Evolutionary conservation across 2,797 vertebrate species (phyloP).

Genomic region (Tokudaia muenninki): DNA sequence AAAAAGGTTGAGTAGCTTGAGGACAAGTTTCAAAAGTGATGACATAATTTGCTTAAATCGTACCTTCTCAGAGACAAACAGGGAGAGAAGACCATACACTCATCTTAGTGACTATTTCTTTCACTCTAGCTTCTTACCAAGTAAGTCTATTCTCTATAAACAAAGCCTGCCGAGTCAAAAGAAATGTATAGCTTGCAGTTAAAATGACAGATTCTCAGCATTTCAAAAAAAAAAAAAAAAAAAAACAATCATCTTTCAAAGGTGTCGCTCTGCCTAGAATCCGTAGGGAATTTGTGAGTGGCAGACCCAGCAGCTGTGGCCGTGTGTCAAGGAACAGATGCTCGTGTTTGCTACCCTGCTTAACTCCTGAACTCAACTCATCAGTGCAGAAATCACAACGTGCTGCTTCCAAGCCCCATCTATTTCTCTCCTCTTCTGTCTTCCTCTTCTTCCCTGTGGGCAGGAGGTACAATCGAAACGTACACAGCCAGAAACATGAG

Average conservation of each 20-base stretch:
- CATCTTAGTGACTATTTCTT: not conserved
- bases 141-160: not conserved
- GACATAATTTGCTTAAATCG: constrained; percentile 45
- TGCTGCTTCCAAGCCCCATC: not conserved
- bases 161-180: not conserved
- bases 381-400: not conserved
- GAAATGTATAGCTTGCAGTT: not conserved
- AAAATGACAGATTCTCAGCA: constrained; percentile 13
- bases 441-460: not conserved
- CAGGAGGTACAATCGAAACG: not conserved
- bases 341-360: not conserved
- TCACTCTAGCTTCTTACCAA: not conserved
- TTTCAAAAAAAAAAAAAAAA: too few relatives aligned
- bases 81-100: not conserved
- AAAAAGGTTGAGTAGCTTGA: not conserved
- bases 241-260: not conserved
- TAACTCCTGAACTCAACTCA: not conserved
- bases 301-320: not conserved
- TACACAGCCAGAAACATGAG: not conserved
- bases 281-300: not conserved
- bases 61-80: not conserved
- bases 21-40: constrained; percentile 60
- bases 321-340: not conserved
- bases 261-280: not conserved
- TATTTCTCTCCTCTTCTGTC: not conserved